A percentile compares a stretch with the other conserved stretches of the same genome.
phyloP scores from a whole-genome alignment of 2,113 vertebrate species.

The Sebastes fasciatus region DNA sequence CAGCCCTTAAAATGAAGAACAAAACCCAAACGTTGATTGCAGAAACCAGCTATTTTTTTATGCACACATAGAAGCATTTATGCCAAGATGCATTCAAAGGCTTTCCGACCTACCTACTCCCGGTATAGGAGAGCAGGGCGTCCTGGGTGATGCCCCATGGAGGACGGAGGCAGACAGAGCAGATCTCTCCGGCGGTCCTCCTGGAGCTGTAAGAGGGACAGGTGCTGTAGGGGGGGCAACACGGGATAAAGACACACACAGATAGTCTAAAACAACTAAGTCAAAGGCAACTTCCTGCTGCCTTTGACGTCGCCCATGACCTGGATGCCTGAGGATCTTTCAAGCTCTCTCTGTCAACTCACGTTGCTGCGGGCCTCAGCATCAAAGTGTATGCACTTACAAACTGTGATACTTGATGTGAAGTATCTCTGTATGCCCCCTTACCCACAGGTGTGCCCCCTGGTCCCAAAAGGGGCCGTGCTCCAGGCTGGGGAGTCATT shows the following conservation, averaged over 20 bases:
- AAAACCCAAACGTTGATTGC: no score
- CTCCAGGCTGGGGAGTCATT: constrained; percentile 73
- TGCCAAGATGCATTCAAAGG: not conserved
- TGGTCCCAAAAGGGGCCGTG: constrained; percentile 64
- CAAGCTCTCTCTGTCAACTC: not conserved
- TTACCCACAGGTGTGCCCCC: constrained; percentile 81
- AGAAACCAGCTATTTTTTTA: not conserved
- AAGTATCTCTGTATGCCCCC: constrained; percentile 14
- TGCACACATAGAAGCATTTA: not conserved
- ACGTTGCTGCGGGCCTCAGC: no score
- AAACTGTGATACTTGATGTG: not conserved
- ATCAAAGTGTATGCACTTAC: not conserved
- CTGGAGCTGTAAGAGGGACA: constrained; percentile 84
- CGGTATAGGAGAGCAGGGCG: constrained; percentile 88
- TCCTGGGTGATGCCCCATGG: constrained; percentile 81
- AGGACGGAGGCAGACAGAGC: constrained; percentile 73
- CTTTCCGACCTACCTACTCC: constrained; percentile 90
- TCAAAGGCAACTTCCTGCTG: constrained; percentile 11
- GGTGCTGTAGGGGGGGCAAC: constrained; percentile 54
- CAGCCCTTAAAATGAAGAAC: no score
- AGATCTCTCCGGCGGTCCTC: constrained; percentile 91
- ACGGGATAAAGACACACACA: not conserved
- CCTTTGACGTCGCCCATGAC: not conserved
- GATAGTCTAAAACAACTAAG: not conserved
- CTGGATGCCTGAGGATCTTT: not conserved